These are phyloP conservation scores for Etheostoma cragini DNA, from an alignment of 2,113 vertebrate species.

Conservation along the genomic window DNA sequence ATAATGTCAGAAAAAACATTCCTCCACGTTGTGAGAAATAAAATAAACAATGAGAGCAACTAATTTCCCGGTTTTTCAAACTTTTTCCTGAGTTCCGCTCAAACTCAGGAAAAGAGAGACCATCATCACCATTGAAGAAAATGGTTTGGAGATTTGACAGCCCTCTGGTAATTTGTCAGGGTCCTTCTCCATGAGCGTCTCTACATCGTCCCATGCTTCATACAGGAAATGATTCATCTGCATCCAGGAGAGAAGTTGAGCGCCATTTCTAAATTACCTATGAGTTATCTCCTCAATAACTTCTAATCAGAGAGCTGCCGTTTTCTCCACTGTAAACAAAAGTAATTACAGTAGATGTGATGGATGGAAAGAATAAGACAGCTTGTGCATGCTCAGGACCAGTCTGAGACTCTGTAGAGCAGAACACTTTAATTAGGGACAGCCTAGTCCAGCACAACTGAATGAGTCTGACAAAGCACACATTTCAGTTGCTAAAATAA, in stretches of 20 bases:
- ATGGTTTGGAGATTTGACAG: slow-evolving; percentile 60
- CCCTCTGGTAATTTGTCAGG: slow-evolving; percentile 68
- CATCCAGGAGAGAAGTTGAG: slow-evolving; percentile 69
- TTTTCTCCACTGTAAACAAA: slow-evolving; percentile 84
- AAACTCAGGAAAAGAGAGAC: slow-evolving; percentile 36
- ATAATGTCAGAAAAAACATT: slow-evolving; percentile 21
- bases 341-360: slow-evolving; percentile 84
- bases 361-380: slow-evolving; percentile 79
- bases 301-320: slow-evolving; percentile 80
- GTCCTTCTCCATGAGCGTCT: slow-evolving; percentile 60
- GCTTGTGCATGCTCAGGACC: slow-evolving; percentile 78
- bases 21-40: background rate
- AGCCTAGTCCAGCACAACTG: slow-evolving; percentile 72
- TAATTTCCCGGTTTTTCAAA: slow-evolving; percentile 60
- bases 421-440: slow-evolving; percentile 85
- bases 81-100: too few relatives aligned
- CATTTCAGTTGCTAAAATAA: slow-evolving; percentile 73
- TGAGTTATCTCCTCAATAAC: slow-evolving; percentile 83
- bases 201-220: slow-evolving; percentile 45
- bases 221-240: slow-evolving; percentile 78
- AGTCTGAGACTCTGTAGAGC: slow-evolving; percentile 73
- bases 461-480: slow-evolving; percentile 76
- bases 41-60: slow-evolving; percentile 8
- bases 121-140: slow-evolving; percentile 42
- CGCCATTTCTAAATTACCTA: slow-evolving; percentile 75